Evolutionary conservation across 2,797 vertebrate species (phyloP).

Genomic region (Gallirallus australis): DNA sequence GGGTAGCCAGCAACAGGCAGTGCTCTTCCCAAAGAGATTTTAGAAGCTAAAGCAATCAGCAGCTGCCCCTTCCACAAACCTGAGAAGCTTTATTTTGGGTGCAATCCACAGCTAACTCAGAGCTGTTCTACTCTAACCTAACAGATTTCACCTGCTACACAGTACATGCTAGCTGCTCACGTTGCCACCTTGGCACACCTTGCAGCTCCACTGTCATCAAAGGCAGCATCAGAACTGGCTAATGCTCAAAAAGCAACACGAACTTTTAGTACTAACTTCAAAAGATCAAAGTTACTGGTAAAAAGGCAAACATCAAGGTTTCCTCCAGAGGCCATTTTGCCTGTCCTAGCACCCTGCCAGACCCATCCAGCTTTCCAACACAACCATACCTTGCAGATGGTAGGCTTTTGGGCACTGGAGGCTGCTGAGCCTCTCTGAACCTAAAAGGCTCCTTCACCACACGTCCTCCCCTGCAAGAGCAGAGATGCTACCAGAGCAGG

Average conservation of each 20-base stretch:
- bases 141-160: not conserved
- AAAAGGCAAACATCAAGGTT: not conserved
- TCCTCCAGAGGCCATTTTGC: not conserved
- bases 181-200: too few relatives aligned
- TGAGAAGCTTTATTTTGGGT: not conserved
- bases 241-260: accelerated
- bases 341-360: not conserved
- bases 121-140: not conserved
- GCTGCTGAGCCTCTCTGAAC: not conserved
- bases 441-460: not conserved
- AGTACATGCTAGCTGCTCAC: too few relatives aligned
- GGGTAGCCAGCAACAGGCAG: not conserved
- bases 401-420: not conserved
- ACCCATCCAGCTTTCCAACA: not conserved
- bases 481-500: accelerated
- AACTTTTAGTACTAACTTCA: not conserved
- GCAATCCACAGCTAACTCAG: not conserved
- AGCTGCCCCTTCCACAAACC: not conserved
- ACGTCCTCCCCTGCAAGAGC: accelerated
- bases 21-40: not conserved
- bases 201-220: not conserved
- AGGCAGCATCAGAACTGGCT: accelerated
- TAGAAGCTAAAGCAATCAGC: not conserved
- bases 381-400: accelerated
- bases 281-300: accelerated